phyloP scores from a whole-genome alignment of 2,888 invertebrate genomes.

The Scaptomyza flava region DNA sequence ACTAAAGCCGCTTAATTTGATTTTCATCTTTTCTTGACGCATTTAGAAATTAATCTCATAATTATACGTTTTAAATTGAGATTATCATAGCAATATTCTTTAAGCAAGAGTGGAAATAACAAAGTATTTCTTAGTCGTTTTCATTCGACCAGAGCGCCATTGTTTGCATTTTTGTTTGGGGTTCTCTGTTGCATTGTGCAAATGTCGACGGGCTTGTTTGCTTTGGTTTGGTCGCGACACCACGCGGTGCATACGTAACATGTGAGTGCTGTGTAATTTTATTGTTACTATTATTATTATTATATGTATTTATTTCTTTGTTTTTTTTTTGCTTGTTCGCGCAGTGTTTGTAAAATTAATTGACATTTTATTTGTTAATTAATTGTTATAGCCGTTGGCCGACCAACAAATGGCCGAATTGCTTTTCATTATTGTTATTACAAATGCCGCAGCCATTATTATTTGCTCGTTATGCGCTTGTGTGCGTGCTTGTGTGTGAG shows the following conservation, averaged over 20 bases:
- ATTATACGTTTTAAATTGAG: too few relatives aligned
- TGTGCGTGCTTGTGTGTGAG: background rate
- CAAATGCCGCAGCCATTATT: constrained; percentile 75
- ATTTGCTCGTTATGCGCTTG: constrained; percentile 66
- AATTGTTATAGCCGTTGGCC: constrained; percentile 79
- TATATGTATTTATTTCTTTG: constrained; percentile 5
- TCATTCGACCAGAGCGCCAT: background rate
- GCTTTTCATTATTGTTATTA: constrained; percentile 78
- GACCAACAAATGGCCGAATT: constrained; percentile 65
- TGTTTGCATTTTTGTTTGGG: constrained; percentile 8
- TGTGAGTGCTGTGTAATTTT: constrained; percentile 66
- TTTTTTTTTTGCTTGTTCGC: constrained; percentile 53
- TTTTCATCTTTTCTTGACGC: too few relatives aligned
- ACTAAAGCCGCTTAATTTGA: too few relatives aligned
- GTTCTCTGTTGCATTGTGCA: constrained; percentile 30
- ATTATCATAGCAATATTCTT: background rate
- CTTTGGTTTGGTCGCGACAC: constrained; percentile 30
- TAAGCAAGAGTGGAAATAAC: background rate
- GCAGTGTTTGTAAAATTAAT: constrained; percentile 82
- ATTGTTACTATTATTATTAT: constrained; percentile 69
- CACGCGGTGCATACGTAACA: constrained; percentile 54
- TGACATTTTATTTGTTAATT: constrained; percentile 84
- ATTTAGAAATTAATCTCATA: too few relatives aligned
- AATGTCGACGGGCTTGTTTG: constrained; percentile 45
- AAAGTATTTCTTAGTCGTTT: background rate